Evolutionary conservation across 2,888 invertebrate species (phyloP), one percentile per base, ranked within the genome.

Genomic region (Ormyrus rosae): DNA sequence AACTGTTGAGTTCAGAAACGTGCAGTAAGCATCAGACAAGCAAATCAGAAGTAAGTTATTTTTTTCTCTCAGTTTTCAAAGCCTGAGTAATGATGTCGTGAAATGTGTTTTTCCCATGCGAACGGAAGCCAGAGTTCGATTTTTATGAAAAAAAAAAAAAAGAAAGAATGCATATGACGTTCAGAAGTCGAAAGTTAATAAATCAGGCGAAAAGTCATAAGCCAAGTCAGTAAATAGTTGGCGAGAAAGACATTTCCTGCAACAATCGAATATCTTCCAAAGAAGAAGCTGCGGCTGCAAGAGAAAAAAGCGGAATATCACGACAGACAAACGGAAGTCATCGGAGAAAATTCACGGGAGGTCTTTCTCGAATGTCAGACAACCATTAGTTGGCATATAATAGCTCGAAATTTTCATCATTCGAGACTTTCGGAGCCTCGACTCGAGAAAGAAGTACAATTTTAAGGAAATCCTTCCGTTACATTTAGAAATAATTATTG

Each of bases 321-420:
- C 63, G 69, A 72, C 75, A 72, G 76, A 80, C 72, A 82, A 53
- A 80, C 80, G 83, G 81, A 83, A 78, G 81, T 80, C 82, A 58
- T 63, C 46, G 19, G n/a, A 55, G 45, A 51, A 71, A 67, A 72
- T 76, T 75, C 75, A 78, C 74, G 78, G 81, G 78, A 81, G 78
- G 81, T 81, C 78, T 48, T 5, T 5, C 55, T 19, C 61, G 60
- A 55, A 11, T 69, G 63, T 68, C 56, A 48, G 46, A 50, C 48
- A n/a, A 72, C 55, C 76, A 80, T 80, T 76, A 80, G 69, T 34
- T 13, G 7, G 51, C 46, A 9, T 50, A 45, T 63, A 56, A 69
- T 64, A 45, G 73, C n/a, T 71, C 13, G 55, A 68, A 19, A 60
- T 34, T 34, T 34, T 34, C 34, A 34, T 34, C 34, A 34, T 34